Conservation (phyloP, 2,797 vertebrate species). For the Adrianichthys oophorus region DNA sequence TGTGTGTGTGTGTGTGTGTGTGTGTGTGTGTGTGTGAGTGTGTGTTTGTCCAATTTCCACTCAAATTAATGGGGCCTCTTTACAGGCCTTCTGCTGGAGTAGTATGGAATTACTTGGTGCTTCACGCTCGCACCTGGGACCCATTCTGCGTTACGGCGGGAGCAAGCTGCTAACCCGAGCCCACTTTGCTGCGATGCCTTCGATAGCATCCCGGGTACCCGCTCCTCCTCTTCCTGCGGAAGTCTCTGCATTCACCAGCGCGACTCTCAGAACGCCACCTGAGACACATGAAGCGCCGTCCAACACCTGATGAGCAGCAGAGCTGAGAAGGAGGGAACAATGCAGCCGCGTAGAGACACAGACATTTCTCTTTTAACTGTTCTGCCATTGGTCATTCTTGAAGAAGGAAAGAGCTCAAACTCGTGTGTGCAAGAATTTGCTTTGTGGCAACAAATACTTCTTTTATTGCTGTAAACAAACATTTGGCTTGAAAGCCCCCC, state of each 20-base stretch:
- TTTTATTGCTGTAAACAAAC: too few species aligned
- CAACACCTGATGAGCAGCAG: neutral
- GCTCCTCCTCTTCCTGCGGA: conserved; percentile 9
- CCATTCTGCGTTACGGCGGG: conserved; percentile 61
- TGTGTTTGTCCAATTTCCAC: conserved; percentile 73
- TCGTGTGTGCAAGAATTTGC: too few species aligned
- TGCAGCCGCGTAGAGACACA: too few species aligned
- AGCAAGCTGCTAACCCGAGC: conserved; percentile 66
- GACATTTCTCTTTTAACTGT: too few species aligned
- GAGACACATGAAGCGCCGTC: conserved; percentile 6
- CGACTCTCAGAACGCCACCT: conserved; percentile 9
- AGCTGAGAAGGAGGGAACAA: neutral
- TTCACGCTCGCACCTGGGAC: conserved; percentile 74
- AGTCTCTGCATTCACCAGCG: conserved; percentile 35
- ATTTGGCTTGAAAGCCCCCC: too few species aligned
- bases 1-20: conserved; percentile 65
- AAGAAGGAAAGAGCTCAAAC: too few species aligned
- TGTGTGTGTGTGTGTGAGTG: conserved; percentile 54
- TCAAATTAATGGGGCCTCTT: conserved; percentile 78
- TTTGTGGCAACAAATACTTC: too few species aligned
- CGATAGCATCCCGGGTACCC: conserved; percentile 59
- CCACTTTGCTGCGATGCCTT: conserved; percentile 58
- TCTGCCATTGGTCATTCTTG: too few species aligned
- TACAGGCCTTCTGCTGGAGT: conserved; percentile 79
- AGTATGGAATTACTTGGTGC: conserved; percentile 79